Evolutionary conservation across 2,113 vertebrate species (phyloP).

Genomic region (Myotis brandtii): DNA sequence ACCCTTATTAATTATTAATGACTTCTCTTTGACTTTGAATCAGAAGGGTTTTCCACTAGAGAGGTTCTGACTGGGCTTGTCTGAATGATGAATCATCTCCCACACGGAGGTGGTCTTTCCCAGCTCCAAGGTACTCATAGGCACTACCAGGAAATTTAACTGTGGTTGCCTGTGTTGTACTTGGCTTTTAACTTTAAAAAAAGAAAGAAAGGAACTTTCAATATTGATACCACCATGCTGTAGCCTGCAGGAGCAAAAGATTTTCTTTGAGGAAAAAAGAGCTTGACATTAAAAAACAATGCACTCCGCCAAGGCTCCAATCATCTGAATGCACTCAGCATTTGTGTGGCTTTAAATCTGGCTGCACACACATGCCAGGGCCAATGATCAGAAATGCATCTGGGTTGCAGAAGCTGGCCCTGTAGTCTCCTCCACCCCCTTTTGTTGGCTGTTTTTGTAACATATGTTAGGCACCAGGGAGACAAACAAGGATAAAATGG

Average conservation of each 20-base stretch:
- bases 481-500: constrained; percentile 58
- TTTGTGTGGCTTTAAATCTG: constrained; percentile 63
- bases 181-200: constrained; percentile 69
- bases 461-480: constrained; percentile 58
- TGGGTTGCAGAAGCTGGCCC: constrained; percentile 67
- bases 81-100: constrained; percentile 65
- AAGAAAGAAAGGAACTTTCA: not conserved
- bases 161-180: constrained; percentile 62
- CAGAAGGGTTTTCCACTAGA: constrained; percentile 13
- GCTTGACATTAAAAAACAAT: constrained; percentile 37
- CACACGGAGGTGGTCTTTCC: constrained; percentile 73
- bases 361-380: not conserved
- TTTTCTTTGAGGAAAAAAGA: constrained; percentile 60
- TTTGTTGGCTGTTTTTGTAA: constrained; percentile 72
- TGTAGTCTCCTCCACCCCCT: not conserved
- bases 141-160: constrained; percentile 70
- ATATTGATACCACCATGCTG: constrained; percentile 60
- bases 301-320: not conserved
- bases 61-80: not conserved
- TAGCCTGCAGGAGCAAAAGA: constrained; percentile 27
- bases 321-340: constrained; percentile 60
- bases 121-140: constrained; percentile 62
- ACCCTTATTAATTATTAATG: constrained; percentile 74
- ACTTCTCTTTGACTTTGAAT: constrained; percentile 66
- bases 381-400: constrained; percentile 63